Percentiles rank a stretch among this genome's conserved stretches.
These are phyloP conservation scores for Rhogogaster chlorosoma DNA, from an alignment of 2,888 invertebrate genomes.

Conservation along the genomic window DNA sequence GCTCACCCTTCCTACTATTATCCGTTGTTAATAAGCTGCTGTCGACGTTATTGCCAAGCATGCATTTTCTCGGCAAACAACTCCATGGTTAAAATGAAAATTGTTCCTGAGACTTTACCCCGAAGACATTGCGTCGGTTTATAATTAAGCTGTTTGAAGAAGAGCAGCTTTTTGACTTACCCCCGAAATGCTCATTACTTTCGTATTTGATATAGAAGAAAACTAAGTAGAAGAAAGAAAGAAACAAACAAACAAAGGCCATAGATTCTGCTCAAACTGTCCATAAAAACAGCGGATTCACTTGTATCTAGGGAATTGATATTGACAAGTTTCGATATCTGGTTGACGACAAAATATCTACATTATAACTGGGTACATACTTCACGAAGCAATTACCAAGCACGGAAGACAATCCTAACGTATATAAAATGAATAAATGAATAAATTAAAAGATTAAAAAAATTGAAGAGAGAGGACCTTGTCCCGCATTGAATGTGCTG, in stretches of 20 bases:
- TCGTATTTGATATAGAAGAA: conserved; percentile 23
- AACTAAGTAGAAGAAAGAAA: neutral
- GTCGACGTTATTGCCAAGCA: conserved; percentile 65
- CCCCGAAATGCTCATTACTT: conserved; percentile 46
- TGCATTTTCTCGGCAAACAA: conserved; percentile 64
- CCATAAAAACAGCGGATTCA: conserved; percentile 36
- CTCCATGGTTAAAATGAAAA: conserved; percentile 57
- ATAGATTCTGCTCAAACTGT: conserved; percentile 50
- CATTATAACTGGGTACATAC: conserved; percentile 28
- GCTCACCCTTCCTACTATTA: conserved; percentile 68
- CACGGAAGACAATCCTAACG: conserved; percentile 48
- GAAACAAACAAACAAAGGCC: conserved; percentile 32
- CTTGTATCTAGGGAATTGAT: conserved; percentile 33
- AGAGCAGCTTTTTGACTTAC: conserved; percentile 34
- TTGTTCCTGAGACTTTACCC: conserved; percentile 51
- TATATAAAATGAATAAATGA: neutral
- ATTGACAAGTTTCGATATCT: conserved; percentile 43
- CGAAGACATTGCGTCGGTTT: conserved; percentile 36
- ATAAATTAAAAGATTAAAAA: neutral
- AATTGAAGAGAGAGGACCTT: conserved; percentile 40
- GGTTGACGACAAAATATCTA: neutral
- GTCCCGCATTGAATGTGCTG: conserved; percentile 56
- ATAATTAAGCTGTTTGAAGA: neutral
- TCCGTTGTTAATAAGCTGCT: conserved; percentile 67
- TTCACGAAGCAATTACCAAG: conserved; percentile 47